Evolutionary conservation across 2,113 vertebrate genomes (phyloP).

Genomic region (Cranoglanis bouderius): DNA sequence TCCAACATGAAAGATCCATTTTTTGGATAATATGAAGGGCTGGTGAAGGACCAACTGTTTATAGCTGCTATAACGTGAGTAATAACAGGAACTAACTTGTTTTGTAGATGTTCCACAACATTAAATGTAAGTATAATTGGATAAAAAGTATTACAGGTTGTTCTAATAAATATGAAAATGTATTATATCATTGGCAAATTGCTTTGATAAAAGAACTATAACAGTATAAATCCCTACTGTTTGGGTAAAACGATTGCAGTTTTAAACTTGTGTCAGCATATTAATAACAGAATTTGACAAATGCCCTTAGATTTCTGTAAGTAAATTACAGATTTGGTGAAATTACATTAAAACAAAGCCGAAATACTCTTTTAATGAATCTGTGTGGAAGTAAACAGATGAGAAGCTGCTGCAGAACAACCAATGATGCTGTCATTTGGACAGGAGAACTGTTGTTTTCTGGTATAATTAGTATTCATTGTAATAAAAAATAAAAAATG

Average conservation of each 20-base stretch:
- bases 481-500: conserved; percentile 42
- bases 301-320: not conserved
- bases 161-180: not conserved
- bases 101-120: not conserved
- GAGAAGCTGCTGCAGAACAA: not conserved
- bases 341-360: not conserved
- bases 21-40: not conserved
- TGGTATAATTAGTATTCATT: conserved; percentile 55
- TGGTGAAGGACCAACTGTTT: not conserved
- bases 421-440: conserved; percentile 17
- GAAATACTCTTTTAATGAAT: not conserved
- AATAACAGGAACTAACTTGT: not conserved
- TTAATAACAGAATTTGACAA: not conserved
- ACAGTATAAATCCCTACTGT: not conserved
- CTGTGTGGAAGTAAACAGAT: not conserved
- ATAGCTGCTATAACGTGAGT: not conserved
- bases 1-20: no score
- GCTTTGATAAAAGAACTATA: not conserved
- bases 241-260: not conserved
- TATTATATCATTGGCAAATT: not conserved
- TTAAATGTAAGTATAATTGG: not conserved
- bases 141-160: not conserved
- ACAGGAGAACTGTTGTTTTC: conserved; percentile 42
- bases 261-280: not conserved
- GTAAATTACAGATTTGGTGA: not conserved